Conservation (phyloP, 2,797 vertebrate species). For the Coendou prehensilis region DNA sequence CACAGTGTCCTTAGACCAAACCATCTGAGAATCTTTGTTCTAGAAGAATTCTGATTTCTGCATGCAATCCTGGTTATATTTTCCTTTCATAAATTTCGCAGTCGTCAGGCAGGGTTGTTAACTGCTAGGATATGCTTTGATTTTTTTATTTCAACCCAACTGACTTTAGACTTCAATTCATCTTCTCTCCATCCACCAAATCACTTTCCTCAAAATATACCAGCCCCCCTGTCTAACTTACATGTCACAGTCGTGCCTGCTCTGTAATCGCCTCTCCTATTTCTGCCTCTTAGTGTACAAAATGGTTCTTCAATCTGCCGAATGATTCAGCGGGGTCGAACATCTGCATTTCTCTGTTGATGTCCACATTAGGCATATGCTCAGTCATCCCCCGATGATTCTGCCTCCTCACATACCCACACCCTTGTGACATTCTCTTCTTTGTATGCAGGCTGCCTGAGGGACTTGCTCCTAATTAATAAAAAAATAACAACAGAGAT, state of each 20-base stretch:
- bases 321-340: accelerated
- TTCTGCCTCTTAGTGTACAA: accelerated
- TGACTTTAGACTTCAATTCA: too few species aligned
- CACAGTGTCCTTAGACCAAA: too few species aligned
- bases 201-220: background rate
- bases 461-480: background rate
- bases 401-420: background rate
- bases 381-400: accelerated
- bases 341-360: accelerated
- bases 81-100: too few species aligned
- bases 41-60: background rate
- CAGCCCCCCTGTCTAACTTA: background rate
- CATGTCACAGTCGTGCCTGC: too few species aligned
- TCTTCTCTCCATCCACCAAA: background rate
- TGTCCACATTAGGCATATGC: accelerated
- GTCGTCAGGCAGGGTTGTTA: too few species aligned
- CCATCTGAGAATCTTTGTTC: background rate
- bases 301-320: background rate
- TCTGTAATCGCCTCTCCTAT: background rate
- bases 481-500: background rate
- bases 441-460: accelerated
- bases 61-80: accelerated
- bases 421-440: accelerated
- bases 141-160: background rate
- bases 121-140: background rate